These are phyloP conservation scores for Grapholita molesta DNA, from an alignment of 1,140 invertebrate species.

Conservation along the genomic window DNA sequence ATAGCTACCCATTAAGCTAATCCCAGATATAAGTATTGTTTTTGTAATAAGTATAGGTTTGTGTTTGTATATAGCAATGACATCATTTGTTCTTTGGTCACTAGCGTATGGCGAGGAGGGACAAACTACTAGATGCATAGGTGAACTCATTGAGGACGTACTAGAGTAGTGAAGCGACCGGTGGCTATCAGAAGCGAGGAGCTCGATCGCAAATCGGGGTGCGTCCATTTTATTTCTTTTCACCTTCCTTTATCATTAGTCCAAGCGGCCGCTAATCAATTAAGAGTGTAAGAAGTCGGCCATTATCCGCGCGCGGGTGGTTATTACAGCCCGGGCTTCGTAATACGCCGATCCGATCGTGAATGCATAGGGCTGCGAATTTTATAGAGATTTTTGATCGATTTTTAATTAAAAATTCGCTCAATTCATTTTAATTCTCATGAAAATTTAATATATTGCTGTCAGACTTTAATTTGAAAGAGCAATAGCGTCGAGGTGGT, in stretches of 20 bases:
- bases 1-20: slow-evolving; percentile 41
- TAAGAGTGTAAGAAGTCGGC: slow-evolving; percentile 76
- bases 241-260: slow-evolving; percentile 75
- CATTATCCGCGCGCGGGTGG: slow-evolving; percentile 70
- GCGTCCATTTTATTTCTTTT: slow-evolving; percentile 71
- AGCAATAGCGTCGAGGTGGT: neutral
- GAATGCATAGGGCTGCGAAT: slow-evolving; percentile 73
- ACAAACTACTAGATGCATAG: neutral
- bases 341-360: slow-evolving; percentile 74
- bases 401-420: slow-evolving; percentile 67
- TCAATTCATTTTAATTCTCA: slow-evolving; percentile 32
- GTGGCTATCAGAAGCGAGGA: slow-evolving; percentile 44
- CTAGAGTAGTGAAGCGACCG: slow-evolving; percentile 38
- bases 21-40: slow-evolving; percentile 33
- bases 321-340: slow-evolving; percentile 71
- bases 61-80: slow-evolving; percentile 33
- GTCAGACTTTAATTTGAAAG: slow-evolving; percentile 6
- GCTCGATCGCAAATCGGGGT: slow-evolving; percentile 61
- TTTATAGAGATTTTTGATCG: slow-evolving; percentile 66
- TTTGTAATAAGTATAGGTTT: slow-evolving; percentile 34
- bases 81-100: slow-evolving; percentile 32
- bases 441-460: slow-evolving; percentile 16
- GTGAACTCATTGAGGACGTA: neutral
- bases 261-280: slow-evolving; percentile 76
- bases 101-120: neutral